A percentile compares a stretch with the other conserved stretches of the same genome.
Conservation (phyloP, 2,113 vertebrate genomes). For the Galemys pyrenaicus region DNA sequence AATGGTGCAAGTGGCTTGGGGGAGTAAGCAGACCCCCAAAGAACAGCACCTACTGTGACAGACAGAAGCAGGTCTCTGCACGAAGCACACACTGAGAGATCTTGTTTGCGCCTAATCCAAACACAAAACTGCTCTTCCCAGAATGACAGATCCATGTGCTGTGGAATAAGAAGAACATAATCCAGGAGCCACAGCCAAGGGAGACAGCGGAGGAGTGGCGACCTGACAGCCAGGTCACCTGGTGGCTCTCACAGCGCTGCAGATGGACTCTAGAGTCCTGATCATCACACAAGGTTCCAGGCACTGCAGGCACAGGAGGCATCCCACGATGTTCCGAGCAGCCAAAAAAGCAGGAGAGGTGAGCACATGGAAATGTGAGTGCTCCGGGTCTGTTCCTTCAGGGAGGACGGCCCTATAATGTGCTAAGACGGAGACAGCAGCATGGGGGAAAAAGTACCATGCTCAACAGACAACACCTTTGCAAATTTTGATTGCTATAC, state of each 20-base stretch:
- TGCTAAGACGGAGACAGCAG: background rate
- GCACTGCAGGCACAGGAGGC: background rate
- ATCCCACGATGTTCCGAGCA: accelerated
- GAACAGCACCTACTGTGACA: too few relatives aligned
- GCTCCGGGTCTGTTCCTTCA: too few relatives aligned
- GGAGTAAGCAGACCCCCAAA: background rate
- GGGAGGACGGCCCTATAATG: accelerated
- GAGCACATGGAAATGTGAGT: accelerated
- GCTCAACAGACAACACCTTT: background rate
- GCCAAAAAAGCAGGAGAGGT: background rate
- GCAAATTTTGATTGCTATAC: background rate
- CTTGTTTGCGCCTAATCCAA: too few relatives aligned
- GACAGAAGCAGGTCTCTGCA: background rate
- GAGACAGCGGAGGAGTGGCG: background rate
- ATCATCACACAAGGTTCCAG: accelerated
- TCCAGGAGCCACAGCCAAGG: background rate
- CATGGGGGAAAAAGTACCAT: background rate
- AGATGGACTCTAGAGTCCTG: background rate
- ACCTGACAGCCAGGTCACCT: background rate
- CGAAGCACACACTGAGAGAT: background rate
- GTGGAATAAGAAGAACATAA: background rate
- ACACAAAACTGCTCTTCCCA: background rate
- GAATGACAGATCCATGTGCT: background rate
- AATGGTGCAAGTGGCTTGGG: too few relatives aligned
- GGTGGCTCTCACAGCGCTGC: too few relatives aligned